phyloP scores from a whole-genome alignment of 2,113 vertebrate species.

The Origma solitaria region DNA sequence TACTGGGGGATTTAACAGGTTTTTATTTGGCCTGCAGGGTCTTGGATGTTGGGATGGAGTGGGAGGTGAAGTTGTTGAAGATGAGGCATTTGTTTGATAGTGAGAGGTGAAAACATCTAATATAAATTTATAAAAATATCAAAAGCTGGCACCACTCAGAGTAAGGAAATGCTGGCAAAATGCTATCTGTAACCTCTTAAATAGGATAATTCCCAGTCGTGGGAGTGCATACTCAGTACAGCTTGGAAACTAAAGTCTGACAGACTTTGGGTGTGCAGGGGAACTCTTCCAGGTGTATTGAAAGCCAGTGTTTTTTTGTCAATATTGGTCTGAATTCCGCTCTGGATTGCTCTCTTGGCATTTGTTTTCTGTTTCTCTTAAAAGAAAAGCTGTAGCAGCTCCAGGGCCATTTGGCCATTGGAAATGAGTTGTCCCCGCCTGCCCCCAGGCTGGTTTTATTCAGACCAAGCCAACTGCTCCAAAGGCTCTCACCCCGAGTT shows the following conservation, averaged over 20 bases:
- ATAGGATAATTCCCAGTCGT: accelerated
- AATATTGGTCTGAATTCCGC: background rate
- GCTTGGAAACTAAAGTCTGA: background rate
- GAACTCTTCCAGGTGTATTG: background rate
- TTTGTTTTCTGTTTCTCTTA: background rate
- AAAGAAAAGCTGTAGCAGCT: background rate
- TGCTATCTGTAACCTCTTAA: background rate
- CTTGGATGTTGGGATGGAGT: background rate
- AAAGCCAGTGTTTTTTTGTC: accelerated
- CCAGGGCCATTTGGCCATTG: background rate
- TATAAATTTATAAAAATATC: background rate
- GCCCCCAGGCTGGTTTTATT: accelerated
- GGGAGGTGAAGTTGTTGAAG: background rate
- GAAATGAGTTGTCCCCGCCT: background rate
- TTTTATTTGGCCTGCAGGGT: background rate
- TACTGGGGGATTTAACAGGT: background rate
- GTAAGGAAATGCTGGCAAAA: background rate
- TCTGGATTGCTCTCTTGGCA: background rate
- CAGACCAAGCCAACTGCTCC: background rate
- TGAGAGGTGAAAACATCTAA: background rate
- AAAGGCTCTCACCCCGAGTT: accelerated
- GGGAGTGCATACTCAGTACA: accelerated
- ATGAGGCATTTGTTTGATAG: accelerated
- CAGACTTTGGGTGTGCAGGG: too few species aligned
- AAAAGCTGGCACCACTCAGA: background rate